Percentiles rank a stretch among this genome's conserved stretches.
These are phyloP conservation scores for Philopedon plagiatum DNA, from an alignment of 2,888 invertebrate species.

Conservation along the genomic window DNA sequence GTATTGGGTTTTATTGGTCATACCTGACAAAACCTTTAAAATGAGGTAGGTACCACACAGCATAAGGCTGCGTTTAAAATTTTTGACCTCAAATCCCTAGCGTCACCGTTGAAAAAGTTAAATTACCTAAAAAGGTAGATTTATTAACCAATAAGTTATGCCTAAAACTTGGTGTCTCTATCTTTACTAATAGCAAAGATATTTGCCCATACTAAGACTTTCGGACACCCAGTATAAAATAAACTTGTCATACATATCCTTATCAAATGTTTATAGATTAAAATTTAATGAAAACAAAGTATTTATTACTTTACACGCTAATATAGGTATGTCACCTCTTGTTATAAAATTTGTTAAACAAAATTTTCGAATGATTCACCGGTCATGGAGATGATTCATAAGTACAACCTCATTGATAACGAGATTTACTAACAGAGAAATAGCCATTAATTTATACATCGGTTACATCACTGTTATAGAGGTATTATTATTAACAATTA, in stretches of 20 bases:
- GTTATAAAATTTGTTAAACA: constrained; percentile 13
- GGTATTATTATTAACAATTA: constrained; percentile 19
- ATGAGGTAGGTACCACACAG: no score
- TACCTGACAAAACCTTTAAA: no score
- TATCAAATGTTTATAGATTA: constrained; percentile 1
- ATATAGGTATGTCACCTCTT: constrained; percentile 4
- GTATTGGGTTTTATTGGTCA: no score
- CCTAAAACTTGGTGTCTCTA: no score
- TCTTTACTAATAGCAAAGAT: no score
- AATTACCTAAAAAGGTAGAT: no score
- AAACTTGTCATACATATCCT: neutral
- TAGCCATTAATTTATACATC: constrained; percentile 5
- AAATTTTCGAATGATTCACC: constrained; percentile 16
- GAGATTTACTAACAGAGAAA: constrained; percentile 17
- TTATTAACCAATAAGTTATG: no score
- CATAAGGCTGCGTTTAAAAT: no score
- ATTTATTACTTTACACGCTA: neutral
- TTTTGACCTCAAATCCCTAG: no score
- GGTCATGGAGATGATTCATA: constrained; percentile 21
- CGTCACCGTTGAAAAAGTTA: no score
- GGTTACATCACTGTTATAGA: constrained; percentile 12
- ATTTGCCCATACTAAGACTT: no score
- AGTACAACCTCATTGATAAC: constrained; percentile 19
- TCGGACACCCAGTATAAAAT: no score
- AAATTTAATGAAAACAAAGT: neutral